These are phyloP conservation scores for Coptodon bakossiorum DNA, from an alignment of 2,113 vertebrate genomes.

Conservation along the genomic window DNA sequence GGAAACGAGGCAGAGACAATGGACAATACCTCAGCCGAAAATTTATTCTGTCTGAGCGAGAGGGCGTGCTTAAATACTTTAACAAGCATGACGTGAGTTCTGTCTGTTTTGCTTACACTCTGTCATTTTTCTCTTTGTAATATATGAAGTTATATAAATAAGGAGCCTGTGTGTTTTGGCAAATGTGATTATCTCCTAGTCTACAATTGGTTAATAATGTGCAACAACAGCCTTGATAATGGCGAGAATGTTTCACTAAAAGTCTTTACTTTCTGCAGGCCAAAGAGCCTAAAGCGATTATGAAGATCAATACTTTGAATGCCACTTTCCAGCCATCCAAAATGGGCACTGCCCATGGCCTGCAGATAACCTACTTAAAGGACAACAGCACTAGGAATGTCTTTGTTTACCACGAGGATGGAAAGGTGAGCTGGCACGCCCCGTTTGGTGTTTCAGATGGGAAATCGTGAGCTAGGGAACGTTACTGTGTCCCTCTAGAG, in stretches of 20 bases:
- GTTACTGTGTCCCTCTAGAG: constrained; percentile 3
- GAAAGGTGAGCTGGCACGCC: constrained; percentile 77
- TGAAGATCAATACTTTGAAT: constrained; percentile 89
- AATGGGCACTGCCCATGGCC: constrained; percentile 83
- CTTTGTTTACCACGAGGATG: constrained; percentile 93
- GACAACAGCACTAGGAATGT: constrained; percentile 97
- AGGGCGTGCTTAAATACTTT: constrained; percentile 91
- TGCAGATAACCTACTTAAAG: constrained; percentile 94
- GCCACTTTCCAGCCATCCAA: constrained; percentile 92
- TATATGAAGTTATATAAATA: not conserved
- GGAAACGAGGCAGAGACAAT: constrained; percentile 93
- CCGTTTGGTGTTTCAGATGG: not conserved
- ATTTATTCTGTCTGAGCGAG: constrained; percentile 86
- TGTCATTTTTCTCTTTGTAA: not conserved
- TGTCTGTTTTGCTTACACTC: not conserved
- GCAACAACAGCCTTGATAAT: not conserved
- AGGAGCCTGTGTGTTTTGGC: not conserved
- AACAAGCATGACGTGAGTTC: constrained; percentile 89
- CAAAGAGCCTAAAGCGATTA: constrained; percentile 90
- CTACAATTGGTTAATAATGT: not conserved
- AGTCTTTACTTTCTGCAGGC: constrained; percentile 70
- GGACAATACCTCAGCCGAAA: constrained; percentile 90
- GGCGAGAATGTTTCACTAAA: not conserved
- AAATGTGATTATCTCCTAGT: not conserved
- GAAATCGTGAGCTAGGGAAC: not conserved